phyloP scores from a whole-genome alignment of 1,140 invertebrate genomes.

The Zaprionus capensis region DNA sequence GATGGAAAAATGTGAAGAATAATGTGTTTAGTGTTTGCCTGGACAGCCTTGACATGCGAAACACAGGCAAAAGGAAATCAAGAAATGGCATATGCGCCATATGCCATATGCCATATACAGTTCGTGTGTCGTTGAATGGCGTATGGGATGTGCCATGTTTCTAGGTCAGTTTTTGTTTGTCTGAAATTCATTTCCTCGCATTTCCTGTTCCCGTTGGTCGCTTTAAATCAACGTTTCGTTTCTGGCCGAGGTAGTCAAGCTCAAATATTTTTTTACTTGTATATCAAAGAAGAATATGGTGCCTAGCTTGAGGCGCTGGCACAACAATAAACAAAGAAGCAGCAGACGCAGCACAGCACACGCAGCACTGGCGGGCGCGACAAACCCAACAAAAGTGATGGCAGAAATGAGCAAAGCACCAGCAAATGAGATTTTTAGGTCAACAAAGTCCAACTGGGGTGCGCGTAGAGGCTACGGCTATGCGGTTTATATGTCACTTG shows the following conservation, averaged over 20 bases:
- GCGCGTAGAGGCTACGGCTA: conserved; percentile 39
- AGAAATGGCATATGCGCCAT: neutral
- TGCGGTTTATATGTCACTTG: conserved; percentile 69
- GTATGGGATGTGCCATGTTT: conserved; percentile 30
- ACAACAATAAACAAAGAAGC: conserved; percentile 59
- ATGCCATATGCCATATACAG: neutral
- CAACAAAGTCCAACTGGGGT: conserved; percentile 73
- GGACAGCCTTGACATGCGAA: conserved; percentile 25
- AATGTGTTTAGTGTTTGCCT: conserved; percentile 1
- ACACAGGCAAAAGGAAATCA: conserved; percentile 19
- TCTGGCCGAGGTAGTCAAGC: conserved; percentile 19
- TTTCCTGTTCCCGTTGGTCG: conserved; percentile 40
- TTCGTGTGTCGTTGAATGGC: neutral
- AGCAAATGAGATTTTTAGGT: conserved; percentile 83
- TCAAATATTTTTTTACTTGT: conserved; percentile 49
- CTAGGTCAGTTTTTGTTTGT: conserved; percentile 56
- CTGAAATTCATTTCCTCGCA: conserved; percentile 59
- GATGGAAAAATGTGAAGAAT: neutral
- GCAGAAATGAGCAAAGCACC: conserved; percentile 75
- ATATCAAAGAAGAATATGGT: conserved; percentile 57
- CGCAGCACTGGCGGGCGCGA: conserved; percentile 36
- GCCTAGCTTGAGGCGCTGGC: conserved; percentile 50
- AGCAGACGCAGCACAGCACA: conserved; percentile 19
- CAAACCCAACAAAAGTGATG: conserved; percentile 70
- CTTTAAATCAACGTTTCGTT: conserved; percentile 26